Evolutionary conservation across 1,140 invertebrate species (phyloP).

Genomic region (Paralvinella palmiformis): DNA sequence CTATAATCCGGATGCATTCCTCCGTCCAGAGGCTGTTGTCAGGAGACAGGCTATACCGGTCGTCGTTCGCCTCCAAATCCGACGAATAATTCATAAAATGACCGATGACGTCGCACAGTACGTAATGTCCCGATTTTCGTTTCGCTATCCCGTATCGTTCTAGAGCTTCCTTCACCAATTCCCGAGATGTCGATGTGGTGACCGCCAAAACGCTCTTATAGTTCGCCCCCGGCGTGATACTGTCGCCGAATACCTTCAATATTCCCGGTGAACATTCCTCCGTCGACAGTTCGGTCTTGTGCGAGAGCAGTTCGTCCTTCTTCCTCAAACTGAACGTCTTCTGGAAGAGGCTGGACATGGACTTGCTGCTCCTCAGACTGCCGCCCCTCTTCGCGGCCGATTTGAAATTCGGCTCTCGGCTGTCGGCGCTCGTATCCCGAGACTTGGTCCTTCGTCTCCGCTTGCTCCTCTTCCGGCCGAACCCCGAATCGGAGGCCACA

Average conservation of each 20-base stretch:
- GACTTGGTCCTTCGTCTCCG: too few relatives aligned
- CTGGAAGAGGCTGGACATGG: neutral
- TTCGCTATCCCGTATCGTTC: conserved; percentile 33
- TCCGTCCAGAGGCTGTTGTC: conserved; percentile 26
- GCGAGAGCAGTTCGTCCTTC: neutral
- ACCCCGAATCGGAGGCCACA: too few relatives aligned
- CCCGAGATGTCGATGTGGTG: conserved; percentile 34
- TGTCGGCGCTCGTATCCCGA: too few relatives aligned
- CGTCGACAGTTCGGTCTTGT: conserved; percentile 30
- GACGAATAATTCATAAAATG: conserved; percentile 14
- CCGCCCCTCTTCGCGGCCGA: too few relatives aligned
- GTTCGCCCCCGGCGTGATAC: conserved; percentile 33
- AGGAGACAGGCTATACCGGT: conserved; percentile 6
- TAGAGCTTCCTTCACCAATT: conserved; percentile 38
- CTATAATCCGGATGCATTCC: conserved; percentile 29
- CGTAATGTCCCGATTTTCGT: conserved; percentile 23
- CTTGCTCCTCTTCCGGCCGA: too few relatives aligned
- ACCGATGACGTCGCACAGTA: conserved; percentile 39
- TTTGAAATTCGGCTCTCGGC: too few relatives aligned
- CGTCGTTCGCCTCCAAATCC: neutral
- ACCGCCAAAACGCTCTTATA: conserved; percentile 43
- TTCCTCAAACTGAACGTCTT: conserved; percentile 5
- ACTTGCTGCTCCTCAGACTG: neutral
- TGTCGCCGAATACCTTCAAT: conserved; percentile 39
- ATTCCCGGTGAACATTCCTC: conserved; percentile 35